These are phyloP conservation scores for Nephrotoma guestfalica DNA, from an alignment of 2,888 invertebrate genomes.

Conservation along the genomic window DNA sequence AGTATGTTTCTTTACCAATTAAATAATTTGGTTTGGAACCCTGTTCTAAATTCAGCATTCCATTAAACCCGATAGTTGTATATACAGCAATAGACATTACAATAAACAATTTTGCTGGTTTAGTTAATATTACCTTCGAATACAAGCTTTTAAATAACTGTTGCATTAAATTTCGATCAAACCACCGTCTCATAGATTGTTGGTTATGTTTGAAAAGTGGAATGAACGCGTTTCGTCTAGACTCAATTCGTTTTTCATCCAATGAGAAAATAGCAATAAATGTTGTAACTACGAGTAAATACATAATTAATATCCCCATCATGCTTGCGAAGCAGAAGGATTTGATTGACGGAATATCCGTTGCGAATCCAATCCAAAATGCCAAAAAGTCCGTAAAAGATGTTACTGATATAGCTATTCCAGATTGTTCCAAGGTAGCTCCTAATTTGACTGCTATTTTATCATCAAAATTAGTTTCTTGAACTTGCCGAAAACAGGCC, in stretches of 20 bases:
- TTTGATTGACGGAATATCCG: slow-evolving; percentile 63
- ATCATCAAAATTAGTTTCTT: slow-evolving; percentile 34
- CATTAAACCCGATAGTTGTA: slow-evolving; percentile 45
- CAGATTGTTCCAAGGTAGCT: slow-evolving; percentile 59
- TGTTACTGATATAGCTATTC: slow-evolving; percentile 70
- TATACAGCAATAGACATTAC: slow-evolving; percentile 42
- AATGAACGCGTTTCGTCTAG: slow-evolving; percentile 47
- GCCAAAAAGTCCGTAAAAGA: slow-evolving; percentile 71
- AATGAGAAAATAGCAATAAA: slow-evolving; percentile 63
- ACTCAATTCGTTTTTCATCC: slow-evolving; percentile 48
- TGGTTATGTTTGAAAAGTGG: slow-evolving; percentile 51
- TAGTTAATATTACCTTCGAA: slow-evolving; percentile 47
- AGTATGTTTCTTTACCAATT: slow-evolving; percentile 53
- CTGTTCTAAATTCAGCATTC: slow-evolving; percentile 50
- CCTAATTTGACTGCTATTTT: slow-evolving; percentile 51
- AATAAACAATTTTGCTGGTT: slow-evolving; percentile 47
- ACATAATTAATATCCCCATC: slow-evolving; percentile 58
- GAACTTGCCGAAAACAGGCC: slow-evolving; percentile 57
- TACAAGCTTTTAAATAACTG: slow-evolving; percentile 43
- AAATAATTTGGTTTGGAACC: slow-evolving; percentile 71
- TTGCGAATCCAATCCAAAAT: slow-evolving; percentile 62
- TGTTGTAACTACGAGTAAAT: slow-evolving; percentile 63
- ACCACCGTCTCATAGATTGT: slow-evolving; percentile 36
- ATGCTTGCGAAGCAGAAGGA: slow-evolving; percentile 75
- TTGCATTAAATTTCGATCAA: slow-evolving; percentile 41